Percentiles rank a stretch among this genome's conserved stretches.
Conservation (phyloP, 30 jellyfish, hydroid and myxozoan genomes). For the Catostylus mosaicus region DNA sequence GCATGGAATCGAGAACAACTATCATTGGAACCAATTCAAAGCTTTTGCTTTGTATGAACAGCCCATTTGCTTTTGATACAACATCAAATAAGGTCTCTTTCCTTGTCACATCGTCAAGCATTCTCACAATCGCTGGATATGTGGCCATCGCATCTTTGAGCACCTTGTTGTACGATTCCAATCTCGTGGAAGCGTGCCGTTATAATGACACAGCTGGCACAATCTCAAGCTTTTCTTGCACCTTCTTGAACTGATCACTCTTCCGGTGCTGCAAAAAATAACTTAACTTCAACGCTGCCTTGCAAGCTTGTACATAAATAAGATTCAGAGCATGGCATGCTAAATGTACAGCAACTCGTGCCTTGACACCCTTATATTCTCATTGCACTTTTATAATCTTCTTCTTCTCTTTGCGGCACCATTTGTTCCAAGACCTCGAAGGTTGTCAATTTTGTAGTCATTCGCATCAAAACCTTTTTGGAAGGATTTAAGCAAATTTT, state of each 20-base stretch:
- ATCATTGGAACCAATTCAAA: conserved; percentile 17
- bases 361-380: conserved; percentile 12
- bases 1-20: conserved; percentile 10
- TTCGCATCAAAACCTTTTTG: neutral
- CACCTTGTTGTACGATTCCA: conserved; percentile 11
- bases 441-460: neutral
- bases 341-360: conserved; percentile 30
- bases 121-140: neutral
- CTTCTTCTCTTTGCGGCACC: conserved; percentile 18
- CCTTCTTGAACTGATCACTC: conserved; percentile 8
- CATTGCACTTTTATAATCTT: no score
- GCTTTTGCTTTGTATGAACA: neutral
- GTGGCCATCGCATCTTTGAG: no score
- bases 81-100: neutral
- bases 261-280: no score
- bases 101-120: conserved; percentile 11
- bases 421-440: conserved; percentile 13
- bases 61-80: conserved; percentile 15
- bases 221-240: conserved; percentile 15
- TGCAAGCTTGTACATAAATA: no score
- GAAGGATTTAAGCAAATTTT: neutral
- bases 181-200: conserved; percentile 12
- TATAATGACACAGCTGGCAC: neutral
- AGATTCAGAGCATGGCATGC: conserved; percentile 31
- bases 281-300: no score